Base-by-base conservation (phyloP, 2,888 invertebrate genomes). In the Dicranocentrus wangi region DNA sequence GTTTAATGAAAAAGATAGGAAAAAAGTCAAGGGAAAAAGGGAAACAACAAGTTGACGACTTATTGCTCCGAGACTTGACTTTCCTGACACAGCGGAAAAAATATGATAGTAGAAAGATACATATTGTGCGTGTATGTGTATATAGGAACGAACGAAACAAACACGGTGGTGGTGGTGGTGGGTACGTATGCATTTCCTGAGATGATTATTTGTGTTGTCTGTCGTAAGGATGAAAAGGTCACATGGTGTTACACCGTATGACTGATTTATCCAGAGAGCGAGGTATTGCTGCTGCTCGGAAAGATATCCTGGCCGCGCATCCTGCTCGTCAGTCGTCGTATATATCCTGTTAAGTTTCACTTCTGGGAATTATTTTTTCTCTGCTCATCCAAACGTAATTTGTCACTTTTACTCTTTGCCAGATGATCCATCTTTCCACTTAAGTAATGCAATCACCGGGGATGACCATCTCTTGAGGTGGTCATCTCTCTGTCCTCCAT, bases 341-440 rank as follows among this genome's bases (percentile, higher is more conserved):
- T 32, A 32, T 32, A 32, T 32, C 32, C 32, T 10, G 32, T 32
- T 32, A 39, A 32, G 17, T 42, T 61, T 66, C 79, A 81, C 81
- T 83, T 80, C 53, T 72, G 73, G 77, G 65, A 76, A 76, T 72
- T 73, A 55, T 81, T 53, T 73, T 69, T 47, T 32, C 60, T 69
- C 61, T 69, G 66, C 65, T 51, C 78, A 71, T 63, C 78, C 83
- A 79, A 77, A 83, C 79, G 82, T 82, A 83, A 83, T 83, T 83
- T 83, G 83, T 82, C 83, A 82, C 71, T 79, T 76, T 78, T 78
- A 77, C 77, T 78, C 63, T 70, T 78, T 70, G 78, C 78, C 78
- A 78, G 78, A 78, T 78, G 78, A 78, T 78, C 78, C 65, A 78
- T 78, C 78, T 78, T 70, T 78, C 78, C 78, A 78, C 70, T 78